A percentile compares a stretch with the other conserved stretches of the same genome.
Conservation (phyloP, 2,888 invertebrate species). For the Leptopterna dolabrata region DNA sequence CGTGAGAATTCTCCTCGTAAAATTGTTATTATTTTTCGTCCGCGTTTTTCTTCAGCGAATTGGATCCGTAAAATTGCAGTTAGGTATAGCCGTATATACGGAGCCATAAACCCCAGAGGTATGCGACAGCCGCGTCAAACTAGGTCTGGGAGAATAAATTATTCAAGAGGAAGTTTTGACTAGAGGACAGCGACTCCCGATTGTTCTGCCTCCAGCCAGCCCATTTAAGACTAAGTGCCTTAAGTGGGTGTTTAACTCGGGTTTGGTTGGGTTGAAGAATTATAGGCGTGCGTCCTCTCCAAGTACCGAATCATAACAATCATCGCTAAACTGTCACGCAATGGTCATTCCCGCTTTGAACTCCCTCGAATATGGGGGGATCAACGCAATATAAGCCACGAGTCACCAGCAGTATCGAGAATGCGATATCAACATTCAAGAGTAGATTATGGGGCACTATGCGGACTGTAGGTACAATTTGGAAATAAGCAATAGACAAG, state of each 20-base stretch:
- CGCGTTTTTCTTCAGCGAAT: not conserved
- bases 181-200: constrained; percentile 10
- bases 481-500: too few relatives aligned
- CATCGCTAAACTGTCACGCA: not conserved
- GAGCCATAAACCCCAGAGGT: not conserved
- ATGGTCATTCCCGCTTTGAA: not conserved
- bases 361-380: too few relatives aligned
- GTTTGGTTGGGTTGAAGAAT: not conserved
- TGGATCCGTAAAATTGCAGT: not conserved
- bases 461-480: too few relatives aligned
- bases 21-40: not conserved
- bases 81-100: not conserved
- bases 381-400: too few relatives aligned
- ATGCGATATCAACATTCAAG: too few relatives aligned
- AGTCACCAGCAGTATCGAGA: too few relatives aligned
- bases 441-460: too few relatives aligned
- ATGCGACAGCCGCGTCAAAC: not conserved
- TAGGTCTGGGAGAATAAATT: not conserved
- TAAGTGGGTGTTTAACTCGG: constrained; percentile 19
- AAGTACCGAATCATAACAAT: not conserved
- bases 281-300: not conserved
- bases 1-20: not conserved
- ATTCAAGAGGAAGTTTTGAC: constrained; percentile 10
- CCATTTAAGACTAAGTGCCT: constrained; percentile 12
- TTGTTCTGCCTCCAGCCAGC: not conserved